A percentile compares a stretch with the other conserved stretches of the same genome.
Evolutionary conservation across 2,113 vertebrate genomes (phyloP).

Genomic region (Calcarius ornatus): DNA sequence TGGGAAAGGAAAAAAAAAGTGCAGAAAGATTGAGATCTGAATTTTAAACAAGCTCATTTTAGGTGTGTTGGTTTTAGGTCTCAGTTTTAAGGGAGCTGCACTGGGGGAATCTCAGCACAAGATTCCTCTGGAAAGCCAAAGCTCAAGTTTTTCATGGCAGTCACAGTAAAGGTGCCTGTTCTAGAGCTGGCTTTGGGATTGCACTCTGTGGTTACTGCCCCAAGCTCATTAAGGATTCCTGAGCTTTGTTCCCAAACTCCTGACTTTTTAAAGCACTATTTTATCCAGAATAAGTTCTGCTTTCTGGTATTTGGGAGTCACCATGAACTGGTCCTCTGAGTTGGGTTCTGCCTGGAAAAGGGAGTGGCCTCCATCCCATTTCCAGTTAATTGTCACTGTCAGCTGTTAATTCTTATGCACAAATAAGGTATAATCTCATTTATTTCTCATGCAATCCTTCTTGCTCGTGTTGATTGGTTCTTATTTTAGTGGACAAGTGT

Average conservation of each 20-base stretch:
- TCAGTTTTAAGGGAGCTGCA: background rate
- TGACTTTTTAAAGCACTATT: background rate
- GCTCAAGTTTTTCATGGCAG: background rate
- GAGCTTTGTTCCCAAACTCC: background rate
- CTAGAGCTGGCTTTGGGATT: background rate
- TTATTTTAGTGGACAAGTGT: background rate
- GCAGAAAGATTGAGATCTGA: background rate
- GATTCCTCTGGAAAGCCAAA: background rate
- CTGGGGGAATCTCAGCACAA: background rate
- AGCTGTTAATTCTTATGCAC: background rate
- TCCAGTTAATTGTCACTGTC: background rate
- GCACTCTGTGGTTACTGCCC: background rate
- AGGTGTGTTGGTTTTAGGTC: background rate
- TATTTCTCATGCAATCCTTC: background rate
- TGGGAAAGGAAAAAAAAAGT: background rate
- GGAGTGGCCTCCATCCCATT: background rate
- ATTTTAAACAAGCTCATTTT: background rate
- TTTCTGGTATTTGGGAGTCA: background rate
- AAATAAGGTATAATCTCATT: background rate
- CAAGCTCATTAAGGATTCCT: background rate
- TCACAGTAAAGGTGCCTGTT: accelerated
- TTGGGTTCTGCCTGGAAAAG: background rate
- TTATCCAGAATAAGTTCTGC: background rate
- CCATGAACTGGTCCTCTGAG: background rate
- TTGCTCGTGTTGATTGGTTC: background rate